These are phyloP conservation scores for Mormyrus lacerda DNA, from an alignment of 2,113 vertebrate genomes.

Conservation along the genomic window DNA sequence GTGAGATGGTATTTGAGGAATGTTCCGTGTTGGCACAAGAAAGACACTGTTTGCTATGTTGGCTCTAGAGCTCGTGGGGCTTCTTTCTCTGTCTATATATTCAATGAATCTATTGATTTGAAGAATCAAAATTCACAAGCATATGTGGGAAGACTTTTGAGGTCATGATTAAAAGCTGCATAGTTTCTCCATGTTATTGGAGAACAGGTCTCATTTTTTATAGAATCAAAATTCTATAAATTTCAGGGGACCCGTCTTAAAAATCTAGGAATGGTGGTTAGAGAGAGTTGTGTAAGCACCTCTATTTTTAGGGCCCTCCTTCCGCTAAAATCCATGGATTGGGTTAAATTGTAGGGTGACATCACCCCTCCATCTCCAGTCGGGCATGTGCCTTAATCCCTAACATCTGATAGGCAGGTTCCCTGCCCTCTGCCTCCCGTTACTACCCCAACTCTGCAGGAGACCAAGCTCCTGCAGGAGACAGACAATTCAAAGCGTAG, in stretches of 20 bases:
- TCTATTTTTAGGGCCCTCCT: conserved; percentile 28
- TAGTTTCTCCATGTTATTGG: not conserved
- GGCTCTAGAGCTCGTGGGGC: not conserved
- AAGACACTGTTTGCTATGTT: not conserved
- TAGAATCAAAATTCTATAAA: too few relatives aligned
- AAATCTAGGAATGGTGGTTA: conserved; percentile 17
- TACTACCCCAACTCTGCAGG: not conserved
- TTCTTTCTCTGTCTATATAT: not conserved
- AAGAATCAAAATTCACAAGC: not conserved
- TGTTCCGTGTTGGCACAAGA: not conserved
- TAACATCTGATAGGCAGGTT: not conserved
- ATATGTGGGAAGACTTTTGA: not conserved
- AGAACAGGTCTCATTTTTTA: not conserved
- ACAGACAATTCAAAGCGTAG: not conserved
- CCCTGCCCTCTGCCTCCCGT: not conserved
- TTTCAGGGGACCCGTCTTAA: not conserved
- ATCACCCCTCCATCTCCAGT: conserved; percentile 23
- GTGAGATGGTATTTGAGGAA: not conserved
- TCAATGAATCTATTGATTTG: not conserved
- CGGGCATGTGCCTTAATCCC: not conserved
- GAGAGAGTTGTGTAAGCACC: conserved; percentile 12
- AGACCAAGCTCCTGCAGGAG: not conserved
- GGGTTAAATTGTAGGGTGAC: conserved; percentile 23
- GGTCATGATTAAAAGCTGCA: not conserved
- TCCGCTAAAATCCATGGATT: not conserved